A percentile compares a stretch with the other conserved stretches of the same genome.
phyloP scores from a whole-genome alignment of 2,797 vertebrate species.

The Heliangelus exortis region DNA sequence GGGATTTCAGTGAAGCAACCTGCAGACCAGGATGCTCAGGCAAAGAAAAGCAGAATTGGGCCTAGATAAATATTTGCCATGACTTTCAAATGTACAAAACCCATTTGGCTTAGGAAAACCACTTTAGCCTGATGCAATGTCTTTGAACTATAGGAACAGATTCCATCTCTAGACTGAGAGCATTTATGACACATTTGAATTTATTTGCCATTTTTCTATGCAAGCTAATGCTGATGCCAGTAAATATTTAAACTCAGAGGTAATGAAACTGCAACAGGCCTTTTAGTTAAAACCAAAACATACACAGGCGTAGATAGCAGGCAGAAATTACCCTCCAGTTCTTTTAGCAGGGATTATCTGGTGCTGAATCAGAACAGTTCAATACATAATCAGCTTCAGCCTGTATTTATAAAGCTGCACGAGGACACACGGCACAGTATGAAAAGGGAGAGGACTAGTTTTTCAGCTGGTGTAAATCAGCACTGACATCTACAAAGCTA shows the following conservation, averaged over 20 bases:
- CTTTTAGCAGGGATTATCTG: conserved; percentile 27
- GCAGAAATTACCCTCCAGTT: conserved; percentile 21
- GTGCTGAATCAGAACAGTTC: conserved; percentile 32
- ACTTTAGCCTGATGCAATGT: conserved; percentile 12
- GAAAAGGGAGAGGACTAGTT: conserved; percentile 19
- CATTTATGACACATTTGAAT: conserved; percentile 42
- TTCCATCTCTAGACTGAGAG: conserved; percentile 16
- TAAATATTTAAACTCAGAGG: conserved; percentile 57
- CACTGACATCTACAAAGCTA: conserved; percentile 4
- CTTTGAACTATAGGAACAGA: conserved; percentile 48
- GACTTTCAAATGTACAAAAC: conserved; percentile 49
- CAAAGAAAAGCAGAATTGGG: neutral
- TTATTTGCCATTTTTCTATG: conserved; percentile 57
- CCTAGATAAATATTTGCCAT: conserved; percentile 37
- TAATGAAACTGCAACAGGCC: conserved; percentile 37
- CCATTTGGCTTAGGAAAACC: conserved; percentile 44
- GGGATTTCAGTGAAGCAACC: neutral
- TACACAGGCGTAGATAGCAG: neutral
- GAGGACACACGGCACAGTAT: neutral
- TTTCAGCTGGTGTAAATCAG: conserved; percentile 60
- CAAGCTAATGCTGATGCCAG: conserved; percentile 52
- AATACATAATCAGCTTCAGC: neutral
- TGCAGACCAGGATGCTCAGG: neutral
- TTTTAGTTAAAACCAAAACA: conserved; percentile 54
- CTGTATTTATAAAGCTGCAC: conserved; percentile 42